Evolutionary conservation across 2,888 invertebrate species (phyloP).

Genomic region (Hydroisotoma schaefferi): DNA sequence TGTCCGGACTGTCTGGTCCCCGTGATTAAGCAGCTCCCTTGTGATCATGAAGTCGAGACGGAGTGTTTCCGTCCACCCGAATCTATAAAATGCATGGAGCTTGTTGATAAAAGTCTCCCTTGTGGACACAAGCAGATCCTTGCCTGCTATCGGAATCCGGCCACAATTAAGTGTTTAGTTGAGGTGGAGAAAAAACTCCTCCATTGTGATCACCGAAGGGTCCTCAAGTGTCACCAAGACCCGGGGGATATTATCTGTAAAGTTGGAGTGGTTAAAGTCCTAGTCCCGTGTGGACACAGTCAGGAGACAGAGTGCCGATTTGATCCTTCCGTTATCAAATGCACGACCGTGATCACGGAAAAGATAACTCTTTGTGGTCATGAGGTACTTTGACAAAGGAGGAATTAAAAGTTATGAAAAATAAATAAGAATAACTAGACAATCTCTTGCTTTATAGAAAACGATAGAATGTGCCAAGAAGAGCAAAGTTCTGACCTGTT

Average conservation of each 20-base stretch:
- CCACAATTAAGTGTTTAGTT: conserved; percentile 34
- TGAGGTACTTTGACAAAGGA: too few species aligned
- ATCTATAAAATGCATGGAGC: conserved; percentile 56
- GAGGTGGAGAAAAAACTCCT: conserved; percentile 20
- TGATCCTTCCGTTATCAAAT: conserved; percentile 16
- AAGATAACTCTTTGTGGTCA: too few species aligned
- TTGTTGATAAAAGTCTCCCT: conserved; percentile 54
- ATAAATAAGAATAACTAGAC: too few species aligned
- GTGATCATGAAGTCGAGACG: conserved; percentile 57
- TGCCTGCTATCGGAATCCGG: conserved; percentile 52
- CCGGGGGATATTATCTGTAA: conserved; percentile 31
- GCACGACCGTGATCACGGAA: conserved; percentile 19
- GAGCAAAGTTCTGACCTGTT: conserved; percentile 17
- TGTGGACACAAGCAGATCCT: conserved; percentile 57
- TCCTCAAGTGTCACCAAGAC: conserved; percentile 50
- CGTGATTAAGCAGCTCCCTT: conserved; percentile 52
- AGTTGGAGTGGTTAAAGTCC: conserved; percentile 47
- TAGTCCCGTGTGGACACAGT: conserved; percentile 49
- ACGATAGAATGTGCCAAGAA: conserved; percentile 18
- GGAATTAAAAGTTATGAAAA: too few species aligned
- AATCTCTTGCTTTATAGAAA: too few species aligned
- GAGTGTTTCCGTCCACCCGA: conserved; percentile 53
- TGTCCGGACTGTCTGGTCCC: conserved; percentile 45
- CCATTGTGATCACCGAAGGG: conserved; percentile 13
- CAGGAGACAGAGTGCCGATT: conserved; percentile 26